Evolutionary conservation across 2,113 vertebrate genomes (phyloP).

Genomic region (Alligator mississippiensis): DNA sequence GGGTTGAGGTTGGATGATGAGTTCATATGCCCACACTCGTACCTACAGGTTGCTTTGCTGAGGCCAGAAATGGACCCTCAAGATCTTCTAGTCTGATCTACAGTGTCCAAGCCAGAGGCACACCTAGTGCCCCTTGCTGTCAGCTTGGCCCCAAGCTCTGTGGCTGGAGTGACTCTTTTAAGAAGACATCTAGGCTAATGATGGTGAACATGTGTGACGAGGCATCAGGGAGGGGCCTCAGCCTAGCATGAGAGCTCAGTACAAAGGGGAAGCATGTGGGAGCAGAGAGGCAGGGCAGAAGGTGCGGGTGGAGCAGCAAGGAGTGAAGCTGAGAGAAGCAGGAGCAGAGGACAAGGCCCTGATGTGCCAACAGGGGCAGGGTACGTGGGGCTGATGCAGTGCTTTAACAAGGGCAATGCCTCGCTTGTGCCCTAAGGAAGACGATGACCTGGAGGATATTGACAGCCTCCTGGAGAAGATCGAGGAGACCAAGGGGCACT

Average conservation of each 20-base stretch:
- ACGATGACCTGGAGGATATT: conserved; percentile 82
- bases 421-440: conserved; percentile 68
- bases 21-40: neutral
- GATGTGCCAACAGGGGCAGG: neutral
- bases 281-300: fast-evolving
- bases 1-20: neutral
- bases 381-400: neutral
- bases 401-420: neutral
- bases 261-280: fast-evolving
- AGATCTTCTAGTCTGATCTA: neutral
- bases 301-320: too few species aligned
- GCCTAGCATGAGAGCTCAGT: neutral
- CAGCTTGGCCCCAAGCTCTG: neutral
- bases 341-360: too few species aligned
- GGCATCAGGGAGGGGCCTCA: too few species aligned
- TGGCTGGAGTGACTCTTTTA: neutral
- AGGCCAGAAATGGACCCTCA: neutral
- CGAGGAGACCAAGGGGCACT: conserved; percentile 79
- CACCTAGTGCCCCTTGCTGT: neutral
- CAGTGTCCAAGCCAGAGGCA: neutral
- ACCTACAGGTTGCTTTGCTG: neutral
- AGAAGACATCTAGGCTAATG: neutral
- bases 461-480: conserved; percentile 88
- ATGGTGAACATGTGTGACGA: too few species aligned
- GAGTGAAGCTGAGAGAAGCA: too few species aligned